Evolutionary conservation across 2,113 vertebrate species (phyloP).

Genomic region (Cyphomyrus discorhynchus): DNA sequence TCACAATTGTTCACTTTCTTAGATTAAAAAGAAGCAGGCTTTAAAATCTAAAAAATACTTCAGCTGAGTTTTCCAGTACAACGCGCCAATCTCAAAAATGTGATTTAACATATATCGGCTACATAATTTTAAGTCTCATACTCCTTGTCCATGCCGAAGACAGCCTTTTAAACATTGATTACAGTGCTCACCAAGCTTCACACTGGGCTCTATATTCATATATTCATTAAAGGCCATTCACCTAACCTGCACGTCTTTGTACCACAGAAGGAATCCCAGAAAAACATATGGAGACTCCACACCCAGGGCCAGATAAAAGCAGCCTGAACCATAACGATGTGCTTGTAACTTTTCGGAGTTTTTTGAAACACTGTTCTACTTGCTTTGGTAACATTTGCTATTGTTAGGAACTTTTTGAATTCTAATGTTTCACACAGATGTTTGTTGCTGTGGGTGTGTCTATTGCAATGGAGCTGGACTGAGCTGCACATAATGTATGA

Average conservation of each 20-base stretch:
- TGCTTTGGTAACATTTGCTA: neutral
- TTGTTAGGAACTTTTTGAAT: neutral
- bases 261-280: neutral
- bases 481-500: neutral
- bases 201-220: neutral
- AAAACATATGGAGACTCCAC: neutral
- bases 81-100: neutral
- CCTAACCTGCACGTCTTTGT: neutral
- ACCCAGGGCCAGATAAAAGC: neutral
- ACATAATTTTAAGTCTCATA: neutral
- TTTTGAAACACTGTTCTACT: neutral
- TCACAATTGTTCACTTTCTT: neutral
- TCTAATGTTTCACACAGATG: neutral
- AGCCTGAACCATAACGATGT: neutral
- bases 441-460: neutral
- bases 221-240: neutral
- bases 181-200: neutral
- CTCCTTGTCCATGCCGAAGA: neutral
- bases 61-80: neutral
- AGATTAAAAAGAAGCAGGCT: neutral
- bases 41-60: neutral
- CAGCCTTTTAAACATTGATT: neutral
- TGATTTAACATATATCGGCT: neutral
- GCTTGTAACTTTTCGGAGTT: neutral
- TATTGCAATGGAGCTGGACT: neutral